Percentiles rank a stretch among this genome's conserved stretches.
Conservation (phyloP, 1,140 invertebrate species). For the Philopotamus ludificatus region DNA sequence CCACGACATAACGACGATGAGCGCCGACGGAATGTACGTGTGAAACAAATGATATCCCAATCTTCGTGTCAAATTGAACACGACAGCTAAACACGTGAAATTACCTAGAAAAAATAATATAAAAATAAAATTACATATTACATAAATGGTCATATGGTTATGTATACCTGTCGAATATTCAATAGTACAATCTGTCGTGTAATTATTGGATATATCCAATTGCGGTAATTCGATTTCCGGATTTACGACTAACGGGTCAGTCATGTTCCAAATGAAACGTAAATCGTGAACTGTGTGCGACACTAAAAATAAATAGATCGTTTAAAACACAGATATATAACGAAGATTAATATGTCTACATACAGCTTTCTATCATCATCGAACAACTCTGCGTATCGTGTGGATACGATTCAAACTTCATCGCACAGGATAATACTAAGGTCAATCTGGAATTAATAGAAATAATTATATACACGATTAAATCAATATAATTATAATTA, state of each 20-base stretch:
- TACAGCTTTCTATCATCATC: conserved; percentile 90
- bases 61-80: conserved; percentile 79
- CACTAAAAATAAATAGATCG: conserved; percentile 63
- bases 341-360: conserved; percentile 52
- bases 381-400: conserved; percentile 87
- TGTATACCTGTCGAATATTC: conserved; percentile 80
- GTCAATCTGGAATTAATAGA: conserved; percentile 70
- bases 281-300: conserved; percentile 82
- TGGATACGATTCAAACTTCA: conserved; percentile 91
- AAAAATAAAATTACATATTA: no score
- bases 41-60: conserved; percentile 87
- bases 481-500: background rate
- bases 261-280: conserved; percentile 86
- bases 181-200: conserved; percentile 84
- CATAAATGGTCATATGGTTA: no score
- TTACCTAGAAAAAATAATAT: conserved; percentile 62
- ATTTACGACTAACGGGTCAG: conserved; percentile 82
- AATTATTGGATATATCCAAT: conserved; percentile 82
- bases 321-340: conserved; percentile 4
- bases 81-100: conserved; percentile 83
- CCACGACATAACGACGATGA: conserved; percentile 92
- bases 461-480: no score
- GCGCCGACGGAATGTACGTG: conserved; percentile 85
- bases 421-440: conserved; percentile 83
- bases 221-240: conserved; percentile 84